Evolutionary conservation across 2,888 invertebrate genomes (phyloP), one percentile per base, ranked within the genome.

Genomic region (Periphyllus acericola): DNA sequence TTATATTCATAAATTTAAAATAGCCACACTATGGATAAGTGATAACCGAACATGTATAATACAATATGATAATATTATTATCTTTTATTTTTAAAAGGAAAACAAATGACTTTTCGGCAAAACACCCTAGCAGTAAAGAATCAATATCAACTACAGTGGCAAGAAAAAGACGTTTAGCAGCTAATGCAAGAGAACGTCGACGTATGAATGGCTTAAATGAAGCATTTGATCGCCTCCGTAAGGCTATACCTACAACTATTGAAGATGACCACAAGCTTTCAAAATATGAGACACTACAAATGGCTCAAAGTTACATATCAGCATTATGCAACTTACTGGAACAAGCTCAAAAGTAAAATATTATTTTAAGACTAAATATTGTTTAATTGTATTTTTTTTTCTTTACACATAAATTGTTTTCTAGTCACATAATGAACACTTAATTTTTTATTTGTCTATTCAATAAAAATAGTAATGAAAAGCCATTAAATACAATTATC

Each of bases 221-320:
- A 90, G 96, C 95, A 0, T 96, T 95, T 91, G 95, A 95, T 91
- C 92, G 94, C 83, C 92, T 96, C 9, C 92, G 95, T 32, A 94
- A 94, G 90, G 95, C 95, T 29, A 94, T 96, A 52, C 95, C 96
- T 0, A 87, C 75, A 5, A 94, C 94, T 4, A 92, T 95, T 83
- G 94, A 94, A 5, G 93, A 94, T 81, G 95, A 95, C 90, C 94
- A 95, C 90, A 95, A 95, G 91, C 92, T 95, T 55, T 95, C 95
- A 90, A 96, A 96, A 92, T 95, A 94, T 91, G 96, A 96, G 91
- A 96, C 95, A 0, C 92, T 96, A 55, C 95, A 95, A 92, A 95
- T 96, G 95, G 95, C 96, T 0, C 95, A 95, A 90, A 95, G 94
- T 19, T 96, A 96, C 90, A 96, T 96, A 88, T 92, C 93, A 8